phyloP scores from a whole-genome alignment of 2,113 vertebrate genomes.

The Passer domesticus region DNA sequence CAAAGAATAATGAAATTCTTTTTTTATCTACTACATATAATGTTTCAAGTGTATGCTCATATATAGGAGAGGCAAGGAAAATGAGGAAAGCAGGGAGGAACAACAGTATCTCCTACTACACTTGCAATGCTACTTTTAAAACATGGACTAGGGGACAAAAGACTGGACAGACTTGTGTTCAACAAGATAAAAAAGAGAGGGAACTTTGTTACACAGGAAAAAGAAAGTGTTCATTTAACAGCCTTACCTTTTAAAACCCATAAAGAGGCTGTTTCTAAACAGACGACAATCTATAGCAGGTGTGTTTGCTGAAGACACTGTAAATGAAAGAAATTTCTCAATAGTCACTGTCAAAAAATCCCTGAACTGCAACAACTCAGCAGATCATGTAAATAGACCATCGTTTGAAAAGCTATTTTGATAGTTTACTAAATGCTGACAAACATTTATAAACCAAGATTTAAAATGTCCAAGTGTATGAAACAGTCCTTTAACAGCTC shows the following conservation, averaged over 20 bases:
- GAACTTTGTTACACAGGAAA: not conserved
- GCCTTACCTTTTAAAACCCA: slow-evolving; percentile 86
- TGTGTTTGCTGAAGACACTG: slow-evolving; percentile 82
- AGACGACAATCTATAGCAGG: slow-evolving; percentile 56
- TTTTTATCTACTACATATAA: not conserved
- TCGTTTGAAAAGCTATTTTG: not conserved
- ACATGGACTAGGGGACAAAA: accelerated
- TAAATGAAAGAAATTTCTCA: slow-evolving; percentile 23
- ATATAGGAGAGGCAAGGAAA: not conserved
- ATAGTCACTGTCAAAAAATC: not conserved
- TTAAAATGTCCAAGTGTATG: not conserved
- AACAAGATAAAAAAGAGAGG: not conserved
- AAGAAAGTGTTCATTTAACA: not conserved
- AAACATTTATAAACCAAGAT: not conserved
- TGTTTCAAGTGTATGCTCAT: not conserved
- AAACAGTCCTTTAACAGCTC: not conserved
- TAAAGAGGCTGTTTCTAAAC: slow-evolving; percentile 76
- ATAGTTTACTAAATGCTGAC: not conserved
- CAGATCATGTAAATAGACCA: not conserved
- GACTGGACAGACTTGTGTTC: not conserved
- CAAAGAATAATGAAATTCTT: not conserved
- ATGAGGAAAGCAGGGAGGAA: not conserved
- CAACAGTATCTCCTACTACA: not conserved
- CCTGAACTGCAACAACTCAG: not conserved
- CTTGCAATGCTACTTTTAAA: not conserved